phyloP scores from a whole-genome alignment of 2,888 invertebrate species.

The Stenchaetothrips biformis region DNA sequence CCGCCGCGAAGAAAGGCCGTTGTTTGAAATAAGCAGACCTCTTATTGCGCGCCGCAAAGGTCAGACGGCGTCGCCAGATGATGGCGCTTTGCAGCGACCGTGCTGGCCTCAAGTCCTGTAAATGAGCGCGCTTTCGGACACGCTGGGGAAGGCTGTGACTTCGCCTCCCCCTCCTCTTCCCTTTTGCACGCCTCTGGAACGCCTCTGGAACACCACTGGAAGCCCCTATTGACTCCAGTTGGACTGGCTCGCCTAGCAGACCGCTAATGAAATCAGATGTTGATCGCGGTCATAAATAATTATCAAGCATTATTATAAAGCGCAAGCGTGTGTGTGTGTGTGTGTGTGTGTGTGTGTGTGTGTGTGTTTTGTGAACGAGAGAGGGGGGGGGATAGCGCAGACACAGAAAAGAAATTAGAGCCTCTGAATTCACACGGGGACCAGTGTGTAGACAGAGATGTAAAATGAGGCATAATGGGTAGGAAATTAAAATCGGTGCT shows the following conservation, averaged over 20 bases:
- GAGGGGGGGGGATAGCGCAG: not conserved
- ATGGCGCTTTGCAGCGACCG: no score
- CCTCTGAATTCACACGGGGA: not conserved
- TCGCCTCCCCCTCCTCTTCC: no score
- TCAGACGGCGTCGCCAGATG: no score
- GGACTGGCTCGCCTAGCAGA: not conserved
- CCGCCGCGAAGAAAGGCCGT: no score
- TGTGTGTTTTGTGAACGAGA: not conserved
- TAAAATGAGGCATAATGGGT: not conserved
- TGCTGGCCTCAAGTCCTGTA: no score
- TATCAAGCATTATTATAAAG: slow-evolving; percentile 10
- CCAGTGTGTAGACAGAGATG: not conserved
- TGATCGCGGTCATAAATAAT: slow-evolving; percentile 25
- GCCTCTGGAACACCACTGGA: not conserved
- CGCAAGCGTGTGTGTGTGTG: not conserved
- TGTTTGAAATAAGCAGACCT: no score
- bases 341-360: not conserved
- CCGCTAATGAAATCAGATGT: slow-evolving; percentile 21
- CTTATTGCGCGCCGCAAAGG: no score
- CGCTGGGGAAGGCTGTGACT: no score
- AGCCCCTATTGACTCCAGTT: not conserved
- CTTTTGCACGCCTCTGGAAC: no score
- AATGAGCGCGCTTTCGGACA: no score
- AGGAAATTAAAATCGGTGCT: not conserved
- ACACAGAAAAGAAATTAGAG: not conserved